Evolutionary conservation across 2,888 invertebrate genomes (phyloP).

Genomic region (Microctonus hyperodae): DNA sequence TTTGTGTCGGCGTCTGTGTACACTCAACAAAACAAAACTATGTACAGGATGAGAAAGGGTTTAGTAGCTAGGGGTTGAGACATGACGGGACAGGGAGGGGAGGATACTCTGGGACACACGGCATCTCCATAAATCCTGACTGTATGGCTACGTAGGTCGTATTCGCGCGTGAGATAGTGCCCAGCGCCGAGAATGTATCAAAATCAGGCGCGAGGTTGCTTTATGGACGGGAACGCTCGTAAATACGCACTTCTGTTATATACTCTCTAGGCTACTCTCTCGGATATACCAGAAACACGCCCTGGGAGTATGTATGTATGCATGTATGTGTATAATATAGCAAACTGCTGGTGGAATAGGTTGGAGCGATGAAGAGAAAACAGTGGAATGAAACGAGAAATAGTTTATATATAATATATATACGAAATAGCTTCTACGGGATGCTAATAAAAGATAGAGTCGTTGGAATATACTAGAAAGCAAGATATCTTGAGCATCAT

Average conservation of each 20-base stretch:
- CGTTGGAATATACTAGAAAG: constrained; percentile 46
- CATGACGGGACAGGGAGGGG: not conserved
- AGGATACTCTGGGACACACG: constrained; percentile 34
- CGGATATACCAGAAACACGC: constrained; percentile 20
- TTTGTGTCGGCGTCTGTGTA: constrained; percentile 16
- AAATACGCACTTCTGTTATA: constrained; percentile 63
- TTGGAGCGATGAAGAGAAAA: constrained; percentile 54
- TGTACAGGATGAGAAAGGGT: constrained; percentile 38
- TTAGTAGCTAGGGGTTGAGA: not conserved
- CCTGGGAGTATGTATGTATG: constrained; percentile 16
- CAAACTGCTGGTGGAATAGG: constrained; percentile 48
- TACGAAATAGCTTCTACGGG: constrained; percentile 59
- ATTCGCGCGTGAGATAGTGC: constrained; percentile 64
- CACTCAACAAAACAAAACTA: constrained; percentile 45
- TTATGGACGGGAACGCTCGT: constrained; percentile 64
- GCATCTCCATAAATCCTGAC: constrained; percentile 61
- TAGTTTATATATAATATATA: constrained; percentile 1
- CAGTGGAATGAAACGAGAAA: constrained; percentile 31
- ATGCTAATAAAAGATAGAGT: constrained; percentile 62
- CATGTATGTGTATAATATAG: constrained; percentile 12
- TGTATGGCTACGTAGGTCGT: constrained; percentile 61
- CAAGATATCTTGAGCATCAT: constrained; percentile 33
- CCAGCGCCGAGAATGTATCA: constrained; percentile 62
- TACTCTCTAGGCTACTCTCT: constrained; percentile 34
- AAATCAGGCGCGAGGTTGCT: constrained; percentile 64